Conservation (phyloP, 1,140 invertebrate genomes). For the Leptinotarsa texana region DNA sequence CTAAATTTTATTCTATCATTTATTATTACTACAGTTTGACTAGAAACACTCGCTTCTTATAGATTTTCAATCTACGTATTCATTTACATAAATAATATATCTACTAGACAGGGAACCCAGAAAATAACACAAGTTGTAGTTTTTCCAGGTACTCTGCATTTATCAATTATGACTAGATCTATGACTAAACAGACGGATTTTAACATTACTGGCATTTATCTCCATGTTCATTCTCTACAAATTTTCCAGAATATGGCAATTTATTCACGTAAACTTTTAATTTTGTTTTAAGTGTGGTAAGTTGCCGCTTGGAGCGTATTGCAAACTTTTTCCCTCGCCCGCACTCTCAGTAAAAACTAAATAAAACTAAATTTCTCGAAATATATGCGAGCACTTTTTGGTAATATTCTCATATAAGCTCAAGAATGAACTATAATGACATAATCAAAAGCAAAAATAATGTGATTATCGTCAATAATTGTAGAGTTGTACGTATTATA, state of each 20-base stretch:
- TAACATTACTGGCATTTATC: constrained; percentile 14
- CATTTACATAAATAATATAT: constrained; percentile 15
- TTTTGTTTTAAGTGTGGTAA: constrained; percentile 36
- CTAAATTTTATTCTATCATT: background rate
- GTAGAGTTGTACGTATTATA: background rate
- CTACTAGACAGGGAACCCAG: background rate
- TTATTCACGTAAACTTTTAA: background rate
- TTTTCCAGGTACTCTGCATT: background rate
- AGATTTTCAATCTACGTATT: constrained; percentile 18
- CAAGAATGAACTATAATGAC: constrained; percentile 18
- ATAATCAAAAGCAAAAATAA: background rate
- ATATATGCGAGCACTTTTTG: constrained; percentile 20
- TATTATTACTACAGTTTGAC: constrained; percentile 24
- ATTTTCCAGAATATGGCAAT: constrained; percentile 13
- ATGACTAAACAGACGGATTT: constrained; percentile 19
- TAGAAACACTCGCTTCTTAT: constrained; percentile 29
- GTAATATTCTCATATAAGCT: constrained; percentile 13
- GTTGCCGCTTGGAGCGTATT: constrained; percentile 55
- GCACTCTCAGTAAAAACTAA: constrained; percentile 40
- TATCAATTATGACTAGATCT: constrained; percentile 7
- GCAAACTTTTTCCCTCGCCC: constrained; percentile 54
- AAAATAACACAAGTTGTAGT: background rate
- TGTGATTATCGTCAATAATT: constrained; percentile 8
- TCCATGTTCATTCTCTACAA: background rate
- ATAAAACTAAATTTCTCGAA: constrained; percentile 13